These are phyloP conservation scores for Eueremaeus valkanovi DNA, from an alignment of 2,888 invertebrate species.

Conservation along the genomic window DNA sequence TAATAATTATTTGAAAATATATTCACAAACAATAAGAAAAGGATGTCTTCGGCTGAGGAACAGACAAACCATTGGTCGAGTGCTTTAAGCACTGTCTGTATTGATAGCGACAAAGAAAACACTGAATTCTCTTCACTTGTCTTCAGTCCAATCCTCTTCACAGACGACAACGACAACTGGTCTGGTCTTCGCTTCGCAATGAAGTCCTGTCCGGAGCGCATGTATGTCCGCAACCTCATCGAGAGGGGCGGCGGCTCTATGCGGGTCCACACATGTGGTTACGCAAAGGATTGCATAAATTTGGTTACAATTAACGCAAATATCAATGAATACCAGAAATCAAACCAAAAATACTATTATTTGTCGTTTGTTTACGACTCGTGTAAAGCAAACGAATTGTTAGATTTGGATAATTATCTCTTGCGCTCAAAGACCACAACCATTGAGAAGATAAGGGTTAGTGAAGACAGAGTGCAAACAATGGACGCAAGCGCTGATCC, in stretches of 20 bases:
- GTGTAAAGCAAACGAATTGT: conserved; percentile 13
- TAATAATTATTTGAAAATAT: too few relatives aligned
- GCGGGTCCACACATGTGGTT: background rate
- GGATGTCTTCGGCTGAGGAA: too few relatives aligned
- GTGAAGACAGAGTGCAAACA: background rate
- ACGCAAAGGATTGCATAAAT: background rate
- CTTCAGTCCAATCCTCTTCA: background rate
- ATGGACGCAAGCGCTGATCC: background rate
- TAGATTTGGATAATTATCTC: background rate
- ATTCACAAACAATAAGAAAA: too few relatives aligned
- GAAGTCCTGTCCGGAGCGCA: background rate
- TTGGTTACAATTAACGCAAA: conserved; percentile 5
- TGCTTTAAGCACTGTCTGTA: background rate
- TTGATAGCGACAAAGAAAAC: background rate
- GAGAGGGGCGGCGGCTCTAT: conserved; percentile 1
- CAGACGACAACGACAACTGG: background rate
- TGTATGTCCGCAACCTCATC: background rate
- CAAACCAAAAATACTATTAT: background rate
- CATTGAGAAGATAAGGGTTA: background rate
- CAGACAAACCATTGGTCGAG: background rate
- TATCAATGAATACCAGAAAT: background rate
- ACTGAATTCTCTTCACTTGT: background rate
- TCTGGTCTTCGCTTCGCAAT: background rate
- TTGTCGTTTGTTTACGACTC: background rate
- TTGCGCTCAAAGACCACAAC: background rate